phyloP scores from a whole-genome alignment of 2,113 vertebrate genomes.

The Solea solea region DNA sequence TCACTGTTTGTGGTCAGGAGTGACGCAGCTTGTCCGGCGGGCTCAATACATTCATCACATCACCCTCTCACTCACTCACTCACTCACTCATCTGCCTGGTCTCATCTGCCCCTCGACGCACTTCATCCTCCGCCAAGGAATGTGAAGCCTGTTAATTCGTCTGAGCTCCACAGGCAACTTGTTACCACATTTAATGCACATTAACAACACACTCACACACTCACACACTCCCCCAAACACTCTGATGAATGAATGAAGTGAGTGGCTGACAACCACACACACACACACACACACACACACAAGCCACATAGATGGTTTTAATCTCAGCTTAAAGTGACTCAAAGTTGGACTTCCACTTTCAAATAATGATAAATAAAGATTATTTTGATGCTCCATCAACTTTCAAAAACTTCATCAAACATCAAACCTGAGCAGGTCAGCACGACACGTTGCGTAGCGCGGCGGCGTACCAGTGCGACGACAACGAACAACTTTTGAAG shows the following conservation, averaged over 20 bases:
- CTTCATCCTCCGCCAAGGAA: slow-evolving; percentile 41
- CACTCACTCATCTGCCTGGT: neutral
- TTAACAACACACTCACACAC: slow-evolving; percentile 36
- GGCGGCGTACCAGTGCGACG: no score
- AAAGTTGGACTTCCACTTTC: no score
- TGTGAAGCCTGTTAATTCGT: slow-evolving; percentile 68
- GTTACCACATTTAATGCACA: slow-evolving; percentile 54
- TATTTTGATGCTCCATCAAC: no score
- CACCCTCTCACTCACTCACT: no score
- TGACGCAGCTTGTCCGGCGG: no score
- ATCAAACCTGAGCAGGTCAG: no score
- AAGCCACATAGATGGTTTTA: neutral
- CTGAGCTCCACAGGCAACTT: slow-evolving; percentile 59
- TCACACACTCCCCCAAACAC: slow-evolving; percentile 17
- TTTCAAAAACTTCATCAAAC: no score
- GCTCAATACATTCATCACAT: neutral
- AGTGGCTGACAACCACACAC: slow-evolving; percentile 56
- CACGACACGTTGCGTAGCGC: no score
- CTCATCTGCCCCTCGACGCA: neutral
- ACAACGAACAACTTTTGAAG: no score
- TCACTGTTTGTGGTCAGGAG: no score
- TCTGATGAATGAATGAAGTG: slow-evolving; percentile 42
- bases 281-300: slow-evolving; percentile 18
- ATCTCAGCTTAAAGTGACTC: no score
- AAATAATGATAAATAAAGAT: neutral